These are phyloP conservation scores for Lepidochitona cinerea DNA, from an alignment of 2,888 invertebrate species.

Conservation along the genomic window DNA sequence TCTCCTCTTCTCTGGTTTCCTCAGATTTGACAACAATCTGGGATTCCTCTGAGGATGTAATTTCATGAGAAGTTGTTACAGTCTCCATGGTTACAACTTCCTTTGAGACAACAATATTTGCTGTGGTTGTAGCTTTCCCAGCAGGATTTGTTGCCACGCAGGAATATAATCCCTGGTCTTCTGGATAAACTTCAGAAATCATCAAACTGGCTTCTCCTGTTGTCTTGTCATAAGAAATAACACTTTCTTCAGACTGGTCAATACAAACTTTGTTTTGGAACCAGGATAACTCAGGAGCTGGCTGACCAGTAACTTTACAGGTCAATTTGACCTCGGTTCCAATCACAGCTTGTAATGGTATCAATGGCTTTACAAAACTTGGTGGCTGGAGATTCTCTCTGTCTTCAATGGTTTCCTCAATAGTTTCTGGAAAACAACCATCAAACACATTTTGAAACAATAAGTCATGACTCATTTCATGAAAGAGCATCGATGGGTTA, in stretches of 20 bases:
- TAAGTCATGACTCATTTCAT: no score
- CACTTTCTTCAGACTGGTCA: slow-evolving; percentile 69
- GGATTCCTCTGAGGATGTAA: not conserved
- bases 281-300: slow-evolving; percentile 67
- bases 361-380: slow-evolving; percentile 54
- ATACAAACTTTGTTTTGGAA: slow-evolving; percentile 70
- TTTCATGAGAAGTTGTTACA: not conserved
- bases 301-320: slow-evolving; percentile 64
- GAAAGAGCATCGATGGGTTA: no score
- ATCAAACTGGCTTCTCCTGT: slow-evolving; percentile 66
- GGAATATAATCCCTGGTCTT: slow-evolving; percentile 75
- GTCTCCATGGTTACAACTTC: not conserved
- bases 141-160: slow-evolving; percentile 86
- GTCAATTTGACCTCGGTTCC: slow-evolving; percentile 64
- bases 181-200: slow-evolving; percentile 70
- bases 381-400: slow-evolving; percentile 43
- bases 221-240: slow-evolving; percentile 65
- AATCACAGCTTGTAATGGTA: slow-evolving; percentile 54
- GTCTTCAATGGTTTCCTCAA: not conserved
- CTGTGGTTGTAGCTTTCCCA: slow-evolving; percentile 87
- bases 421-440: not conserved
- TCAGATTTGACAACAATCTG: not conserved
- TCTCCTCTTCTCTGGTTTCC: not conserved
- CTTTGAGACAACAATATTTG: slow-evolving; percentile 56
- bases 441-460: no score